Conservation (phyloP, 2,797 vertebrate genomes). For the Enteromius viviparus region DNA sequence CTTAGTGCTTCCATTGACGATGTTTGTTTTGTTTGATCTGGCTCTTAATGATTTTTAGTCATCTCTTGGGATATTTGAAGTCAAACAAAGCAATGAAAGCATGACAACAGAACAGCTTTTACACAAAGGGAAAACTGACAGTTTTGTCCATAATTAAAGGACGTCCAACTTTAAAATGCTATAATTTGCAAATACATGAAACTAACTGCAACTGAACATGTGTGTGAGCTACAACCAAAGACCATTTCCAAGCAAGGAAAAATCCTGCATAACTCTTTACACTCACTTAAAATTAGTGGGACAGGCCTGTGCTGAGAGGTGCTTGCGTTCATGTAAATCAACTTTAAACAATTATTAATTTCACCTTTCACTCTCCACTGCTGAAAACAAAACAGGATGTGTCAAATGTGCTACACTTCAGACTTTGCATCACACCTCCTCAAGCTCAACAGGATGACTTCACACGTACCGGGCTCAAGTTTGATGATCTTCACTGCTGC, state of each 20-base stretch:
- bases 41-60: constrained; percentile 1
- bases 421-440: constrained; percentile 7
- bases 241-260: neutral
- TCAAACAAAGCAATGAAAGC: neutral
- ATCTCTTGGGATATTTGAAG: constrained; percentile 1
- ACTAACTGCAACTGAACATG: neutral
- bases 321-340: neutral
- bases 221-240: neutral
- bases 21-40: neutral
- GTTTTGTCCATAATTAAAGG: neutral
- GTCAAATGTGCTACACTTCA: constrained; percentile 18
- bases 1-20: neutral
- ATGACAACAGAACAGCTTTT: constrained; percentile 1
- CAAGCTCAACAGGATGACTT: constrained; percentile 5
- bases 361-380: neutral
- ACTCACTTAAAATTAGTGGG: neutral
- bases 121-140: neutral
- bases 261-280: neutral
- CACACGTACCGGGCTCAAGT: constrained; percentile 92
- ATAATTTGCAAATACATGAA: neutral
- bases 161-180: neutral
- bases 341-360: neutral
- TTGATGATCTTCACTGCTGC: constrained; percentile 99
- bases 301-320: neutral
- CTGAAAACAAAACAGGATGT: constrained; percentile 27